Percentiles rank a stretch among this genome's conserved stretches.
Evolutionary conservation across 2,113 vertebrate genomes (phyloP).

Genomic region (Solenodon paradoxus): DNA sequence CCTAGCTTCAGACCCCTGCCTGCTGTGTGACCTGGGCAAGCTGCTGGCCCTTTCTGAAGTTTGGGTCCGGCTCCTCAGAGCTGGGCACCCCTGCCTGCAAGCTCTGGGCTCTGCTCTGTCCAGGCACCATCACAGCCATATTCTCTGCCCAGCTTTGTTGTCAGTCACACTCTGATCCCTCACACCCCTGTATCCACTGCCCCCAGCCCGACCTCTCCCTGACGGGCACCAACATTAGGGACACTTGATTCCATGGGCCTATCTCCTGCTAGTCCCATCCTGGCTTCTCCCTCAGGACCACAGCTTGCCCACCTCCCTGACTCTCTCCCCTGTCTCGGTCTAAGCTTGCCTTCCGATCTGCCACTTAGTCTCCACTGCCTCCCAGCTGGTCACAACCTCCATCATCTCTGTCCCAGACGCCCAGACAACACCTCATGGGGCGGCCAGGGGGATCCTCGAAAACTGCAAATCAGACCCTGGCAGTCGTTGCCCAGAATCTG

Average conservation of each 20-base stretch:
- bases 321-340: background rate
- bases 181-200: background rate
- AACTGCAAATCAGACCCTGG: background rate
- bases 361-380: background rate
- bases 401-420: background rate
- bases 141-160: background rate
- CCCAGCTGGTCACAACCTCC: background rate
- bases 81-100: background rate
- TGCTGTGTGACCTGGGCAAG: background rate
- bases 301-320: too few relatives aligned
- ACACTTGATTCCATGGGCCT: background rate
- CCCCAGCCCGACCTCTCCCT: background rate
- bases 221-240: background rate
- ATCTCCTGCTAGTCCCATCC: too few relatives aligned
- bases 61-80: background rate
- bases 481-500: background rate
- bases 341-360: too few relatives aligned
- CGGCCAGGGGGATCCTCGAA: background rate
- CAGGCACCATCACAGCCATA: fast-evolving
- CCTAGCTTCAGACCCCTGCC: background rate
- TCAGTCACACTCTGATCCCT: background rate
- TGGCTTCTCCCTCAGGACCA: background rate
- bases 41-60: background rate
- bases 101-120: background rate
- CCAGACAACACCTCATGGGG: background rate